phyloP scores from a whole-genome alignment of 2,797 vertebrate species.

The Hoplostethus atlanticus region DNA sequence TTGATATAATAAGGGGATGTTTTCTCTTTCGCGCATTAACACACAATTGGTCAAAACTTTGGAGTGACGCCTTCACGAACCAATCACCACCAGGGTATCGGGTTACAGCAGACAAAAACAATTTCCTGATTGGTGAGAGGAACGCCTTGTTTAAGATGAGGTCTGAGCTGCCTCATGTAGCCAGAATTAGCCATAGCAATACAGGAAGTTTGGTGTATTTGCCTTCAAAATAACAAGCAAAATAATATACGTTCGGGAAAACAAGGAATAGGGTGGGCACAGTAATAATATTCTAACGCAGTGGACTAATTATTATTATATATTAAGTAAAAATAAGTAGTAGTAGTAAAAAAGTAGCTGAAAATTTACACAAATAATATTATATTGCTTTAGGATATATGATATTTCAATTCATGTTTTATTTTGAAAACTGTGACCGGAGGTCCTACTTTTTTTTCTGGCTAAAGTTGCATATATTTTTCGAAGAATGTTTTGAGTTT shows the following conservation, averaged over 20 bases:
- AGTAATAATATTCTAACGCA: no score
- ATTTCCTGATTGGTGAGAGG: neutral
- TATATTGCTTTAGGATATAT: no score
- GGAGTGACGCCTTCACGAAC: neutral
- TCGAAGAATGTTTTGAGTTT: conserved; percentile 30
- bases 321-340: no score
- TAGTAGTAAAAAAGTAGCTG: no score
- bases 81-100: conserved; percentile 4
- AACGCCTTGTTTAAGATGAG: neutral
- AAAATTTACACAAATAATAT: no score
- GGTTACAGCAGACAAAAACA: neutral
- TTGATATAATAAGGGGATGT: neutral
- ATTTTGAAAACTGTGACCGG: conserved; percentile 2
- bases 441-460: neutral
- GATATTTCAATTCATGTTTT: conserved; percentile 13
- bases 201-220: neutral
- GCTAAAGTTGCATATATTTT: neutral
- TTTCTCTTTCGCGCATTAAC: neutral
- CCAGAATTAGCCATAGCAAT: fast-evolving
- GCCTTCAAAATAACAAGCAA: conserved; percentile 1
- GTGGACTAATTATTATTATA: no score
- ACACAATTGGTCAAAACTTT: conserved; percentile 27
- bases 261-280: no score
- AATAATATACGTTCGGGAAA: no score
- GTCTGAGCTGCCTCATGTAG: neutral